phyloP scores from a whole-genome alignment of 2,888 invertebrate species.

The Alentia gelatinosa region DNA sequence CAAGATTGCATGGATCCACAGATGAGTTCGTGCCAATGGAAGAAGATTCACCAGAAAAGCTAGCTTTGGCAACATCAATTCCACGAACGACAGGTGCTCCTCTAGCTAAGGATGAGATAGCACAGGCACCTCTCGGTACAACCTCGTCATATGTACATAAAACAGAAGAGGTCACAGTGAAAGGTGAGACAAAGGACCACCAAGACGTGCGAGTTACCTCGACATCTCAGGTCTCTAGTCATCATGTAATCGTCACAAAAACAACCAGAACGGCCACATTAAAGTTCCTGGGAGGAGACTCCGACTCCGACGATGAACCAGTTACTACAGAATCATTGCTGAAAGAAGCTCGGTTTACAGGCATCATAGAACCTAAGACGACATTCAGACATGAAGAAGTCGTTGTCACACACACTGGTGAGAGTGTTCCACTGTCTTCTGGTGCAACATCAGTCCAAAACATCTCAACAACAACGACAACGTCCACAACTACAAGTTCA shows the following conservation, averaged over 20 bases:
- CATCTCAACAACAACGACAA: neutral
- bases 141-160: neutral
- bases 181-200: neutral
- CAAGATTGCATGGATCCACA: neutral
- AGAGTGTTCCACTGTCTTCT: neutral
- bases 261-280: neutral
- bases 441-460: neutral
- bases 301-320: neutral
- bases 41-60: slow-evolving; percentile 35
- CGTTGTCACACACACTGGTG: neutral
- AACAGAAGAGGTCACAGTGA: neutral
- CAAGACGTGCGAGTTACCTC: neutral
- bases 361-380: neutral
- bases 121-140: neutral
- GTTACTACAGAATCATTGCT: neutral
- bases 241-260: slow-evolving; percentile 4
- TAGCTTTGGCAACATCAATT: neutral
- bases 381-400: neutral
- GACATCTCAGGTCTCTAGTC: neutral
- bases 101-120: neutral
- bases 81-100: neutral
- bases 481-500: neutral
- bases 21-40: slow-evolving; percentile 40
- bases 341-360: neutral
- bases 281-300: neutral